Evolutionary conservation across 2,797 vertebrate genomes (phyloP).

Genomic region (Argentina silus): DNA sequence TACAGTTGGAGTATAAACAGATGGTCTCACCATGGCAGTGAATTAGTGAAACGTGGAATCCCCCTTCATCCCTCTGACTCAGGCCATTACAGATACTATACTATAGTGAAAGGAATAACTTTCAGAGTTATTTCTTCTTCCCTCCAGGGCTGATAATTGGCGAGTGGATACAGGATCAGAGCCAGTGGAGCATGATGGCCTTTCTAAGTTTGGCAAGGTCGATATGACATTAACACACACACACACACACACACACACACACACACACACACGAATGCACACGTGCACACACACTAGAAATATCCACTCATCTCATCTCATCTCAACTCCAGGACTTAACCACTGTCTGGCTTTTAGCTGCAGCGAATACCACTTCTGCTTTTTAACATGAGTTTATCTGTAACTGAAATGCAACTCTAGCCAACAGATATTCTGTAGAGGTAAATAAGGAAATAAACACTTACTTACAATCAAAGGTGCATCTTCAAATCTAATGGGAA

Average conservation of each 20-base stretch:
- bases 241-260: background rate
- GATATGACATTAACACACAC: slow-evolving; percentile 40
- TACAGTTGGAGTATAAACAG: background rate
- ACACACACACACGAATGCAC: background rate
- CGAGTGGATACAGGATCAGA: slow-evolving; percentile 79
- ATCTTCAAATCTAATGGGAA: too few relatives aligned
- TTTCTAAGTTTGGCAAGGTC: slow-evolving; percentile 89
- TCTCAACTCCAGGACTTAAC: background rate
- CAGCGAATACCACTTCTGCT: background rate
- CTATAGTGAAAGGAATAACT: background rate
- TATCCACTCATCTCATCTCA: background rate
- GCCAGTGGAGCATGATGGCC: slow-evolving; percentile 73
- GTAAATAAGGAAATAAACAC: too few relatives aligned
- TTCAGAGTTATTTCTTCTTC: background rate
- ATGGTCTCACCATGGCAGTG: background rate
- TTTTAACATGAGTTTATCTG: background rate
- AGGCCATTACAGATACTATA: background rate
- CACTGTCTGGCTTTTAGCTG: background rate
- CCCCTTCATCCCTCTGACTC: background rate
- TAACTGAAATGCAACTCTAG: background rate
- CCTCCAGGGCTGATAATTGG: slow-evolving; percentile 92
- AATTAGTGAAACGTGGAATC: too few relatives aligned
- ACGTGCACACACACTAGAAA: background rate
- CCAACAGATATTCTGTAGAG: background rate
- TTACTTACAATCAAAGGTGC: too few relatives aligned